phyloP scores from a whole-genome alignment of 2,113 vertebrate genomes.

The Azemiops feae region DNA sequence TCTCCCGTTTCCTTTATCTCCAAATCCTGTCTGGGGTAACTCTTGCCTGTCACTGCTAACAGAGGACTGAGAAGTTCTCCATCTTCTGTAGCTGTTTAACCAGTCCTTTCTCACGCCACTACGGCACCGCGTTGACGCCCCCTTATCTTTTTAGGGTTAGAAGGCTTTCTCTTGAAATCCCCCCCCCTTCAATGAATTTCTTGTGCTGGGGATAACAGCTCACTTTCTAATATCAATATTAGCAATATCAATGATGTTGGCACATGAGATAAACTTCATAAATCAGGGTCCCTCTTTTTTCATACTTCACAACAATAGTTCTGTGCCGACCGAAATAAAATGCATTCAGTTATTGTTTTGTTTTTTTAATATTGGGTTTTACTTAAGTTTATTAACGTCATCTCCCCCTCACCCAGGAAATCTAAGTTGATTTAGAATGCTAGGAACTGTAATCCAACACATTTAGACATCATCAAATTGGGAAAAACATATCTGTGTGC shows the following conservation, averaged over 20 bases:
- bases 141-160: slow-evolving; percentile 11
- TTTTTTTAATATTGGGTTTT: neutral
- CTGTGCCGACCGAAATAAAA: neutral
- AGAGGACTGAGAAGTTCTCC: neutral
- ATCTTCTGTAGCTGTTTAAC: neutral
- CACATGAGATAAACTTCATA: neutral
- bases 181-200: neutral
- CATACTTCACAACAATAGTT: neutral
- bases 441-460: neutral
- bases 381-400: neutral
- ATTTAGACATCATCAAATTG: neutral
- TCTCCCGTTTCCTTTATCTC: neutral
- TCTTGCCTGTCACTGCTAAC: slow-evolving; percentile 13
- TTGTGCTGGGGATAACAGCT: neutral
- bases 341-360: neutral
- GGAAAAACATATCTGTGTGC: neutral
- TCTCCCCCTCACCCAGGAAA: neutral
- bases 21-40: slow-evolving; percentile 1
- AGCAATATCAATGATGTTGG: neutral
- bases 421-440: neutral
- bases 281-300: neutral
- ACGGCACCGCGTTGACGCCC: neutral
- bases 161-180: neutral
- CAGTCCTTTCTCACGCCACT: slow-evolving; percentile 16
- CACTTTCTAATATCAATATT: neutral